Percentiles rank a stretch among this genome's conserved stretches.
Evolutionary conservation across 2,888 invertebrate genomes (phyloP).

Genomic region (Epistrophe eligans): DNA sequence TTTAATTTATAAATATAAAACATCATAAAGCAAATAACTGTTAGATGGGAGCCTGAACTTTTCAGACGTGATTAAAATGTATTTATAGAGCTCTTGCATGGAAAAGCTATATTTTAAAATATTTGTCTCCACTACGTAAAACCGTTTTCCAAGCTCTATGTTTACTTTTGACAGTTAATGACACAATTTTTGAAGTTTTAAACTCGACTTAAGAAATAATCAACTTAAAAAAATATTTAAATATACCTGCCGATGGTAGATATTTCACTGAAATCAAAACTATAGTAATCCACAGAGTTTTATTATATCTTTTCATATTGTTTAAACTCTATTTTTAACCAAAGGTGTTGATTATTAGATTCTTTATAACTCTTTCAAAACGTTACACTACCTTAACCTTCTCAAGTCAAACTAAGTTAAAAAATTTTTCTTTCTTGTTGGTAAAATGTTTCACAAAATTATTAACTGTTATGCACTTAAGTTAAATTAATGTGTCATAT

Average conservation of each 20-base stretch:
- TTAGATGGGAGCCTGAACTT: too few relatives aligned
- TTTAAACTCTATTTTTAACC: not conserved
- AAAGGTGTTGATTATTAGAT: not conserved
- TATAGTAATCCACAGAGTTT: conserved; percentile 2
- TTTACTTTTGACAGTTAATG: too few relatives aligned
- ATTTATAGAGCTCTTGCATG: too few relatives aligned
- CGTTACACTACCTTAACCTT: conserved; percentile 35
- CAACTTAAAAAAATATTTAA: not conserved
- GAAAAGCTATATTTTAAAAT: too few relatives aligned
- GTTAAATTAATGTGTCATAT: not conserved
- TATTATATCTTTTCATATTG: conserved; percentile 5
- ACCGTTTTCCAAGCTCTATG: too few relatives aligned
- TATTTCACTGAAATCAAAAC: not conserved
- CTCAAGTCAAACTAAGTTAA: conserved; percentile 39
- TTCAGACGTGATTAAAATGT: too few relatives aligned
- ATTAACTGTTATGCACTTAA: not conserved
- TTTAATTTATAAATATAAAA: too few relatives aligned
- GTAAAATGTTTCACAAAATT: not conserved
- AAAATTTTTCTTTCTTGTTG: not conserved
- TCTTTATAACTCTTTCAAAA: not conserved
- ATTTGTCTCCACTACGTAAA: too few relatives aligned
- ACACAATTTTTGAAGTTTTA: not conserved
- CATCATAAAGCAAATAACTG: too few relatives aligned
- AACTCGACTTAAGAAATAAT: not conserved
- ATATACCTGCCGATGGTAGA: conserved; percentile 12